Base-by-base conservation (phyloP, 2,797 vertebrate species). In the Craterocephalus amniculus region DNA sequence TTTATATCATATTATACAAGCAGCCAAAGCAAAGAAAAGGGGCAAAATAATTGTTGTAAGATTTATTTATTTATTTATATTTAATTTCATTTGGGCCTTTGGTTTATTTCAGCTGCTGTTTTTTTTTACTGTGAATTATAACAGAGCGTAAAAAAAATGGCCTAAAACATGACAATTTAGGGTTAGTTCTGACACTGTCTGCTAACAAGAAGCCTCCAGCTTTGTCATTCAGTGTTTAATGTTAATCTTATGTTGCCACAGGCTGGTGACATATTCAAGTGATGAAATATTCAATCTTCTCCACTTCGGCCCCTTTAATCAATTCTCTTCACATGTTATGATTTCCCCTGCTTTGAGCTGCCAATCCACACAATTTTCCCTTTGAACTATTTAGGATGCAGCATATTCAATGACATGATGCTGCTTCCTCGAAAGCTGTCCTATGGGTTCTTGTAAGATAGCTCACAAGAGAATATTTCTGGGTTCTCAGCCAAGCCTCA, bases 401-500 rank as follows among this genome's bases (percentile, higher is more conserved):
- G 67, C 59, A 65, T 72, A 69, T 83, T 80, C 62, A 77, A 67
- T 76, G 66, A 74, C 70, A 62, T 65, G 52, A 74, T 72, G 72
- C 51, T 29, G 69, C 71, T 70, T 67, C 56, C 36, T 80, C 6
- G 38, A 70, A 87, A 79, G 35, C 56, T 65, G 69, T 66, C 73
- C 66, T 57, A 40, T 57, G 27, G 72, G 54, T 73, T 70, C 65
- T 36, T 35, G 20, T 78, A 65, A 59, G 63, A 79, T 64, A 58
- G 86, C 80, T 87, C 62, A 86, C 58, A 27, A 31, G 65, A 72
- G 79, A 67, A 7, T 86, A 58, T 86, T 79, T 88, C 35, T 90
- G 36, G 81, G 79, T 71, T 83, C 76, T 69, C 90, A 99, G 97
- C 97, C 76, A 97, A 96, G 78, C 97, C 97, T 74, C 96, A 98